Evolutionary conservation across 1,140 invertebrate genomes (phyloP).

Genomic region (Riptortus pedestris): DNA sequence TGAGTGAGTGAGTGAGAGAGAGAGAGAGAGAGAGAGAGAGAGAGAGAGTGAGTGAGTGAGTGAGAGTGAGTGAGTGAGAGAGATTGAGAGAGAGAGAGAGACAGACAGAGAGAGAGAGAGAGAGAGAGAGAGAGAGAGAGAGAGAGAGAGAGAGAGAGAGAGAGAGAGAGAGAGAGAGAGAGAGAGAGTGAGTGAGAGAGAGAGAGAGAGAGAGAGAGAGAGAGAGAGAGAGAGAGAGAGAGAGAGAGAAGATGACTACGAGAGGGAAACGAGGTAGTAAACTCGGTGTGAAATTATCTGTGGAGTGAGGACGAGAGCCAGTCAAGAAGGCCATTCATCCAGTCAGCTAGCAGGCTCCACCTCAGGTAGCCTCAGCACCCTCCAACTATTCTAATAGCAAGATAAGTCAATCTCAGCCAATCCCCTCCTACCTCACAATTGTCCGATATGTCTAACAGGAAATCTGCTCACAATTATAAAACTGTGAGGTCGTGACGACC

Average conservation of each 20-base stretch:
- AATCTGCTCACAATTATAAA: no score
- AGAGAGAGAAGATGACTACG: not conserved
- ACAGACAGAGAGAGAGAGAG: constrained; percentile 7
- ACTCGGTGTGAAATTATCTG: no score
- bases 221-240: constrained; percentile 15
- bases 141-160: constrained; percentile 5
- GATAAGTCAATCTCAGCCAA: no score
- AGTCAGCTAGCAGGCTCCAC: no score
- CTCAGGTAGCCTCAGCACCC: no score
- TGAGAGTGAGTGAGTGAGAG: not conserved
- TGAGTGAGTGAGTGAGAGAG: not conserved
- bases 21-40: constrained; percentile 9
- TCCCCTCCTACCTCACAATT: no score
- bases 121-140: not conserved
- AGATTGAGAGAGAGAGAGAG: constrained; percentile 1
- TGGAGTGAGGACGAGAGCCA: no score
- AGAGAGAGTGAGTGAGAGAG: constrained; percentile 12
- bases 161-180: not conserved
- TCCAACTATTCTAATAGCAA: no score
- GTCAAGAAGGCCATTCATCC: no score
- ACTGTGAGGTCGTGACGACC: no score
- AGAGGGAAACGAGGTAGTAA: no score
- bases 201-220: constrained; percentile 11
- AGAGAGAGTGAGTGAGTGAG: not conserved
- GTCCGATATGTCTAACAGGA: no score